Percentiles rank a stretch among this genome's conserved stretches.
Conservation (phyloP, 1,140 invertebrate genomes). For the Zaprionus africanus region DNA sequence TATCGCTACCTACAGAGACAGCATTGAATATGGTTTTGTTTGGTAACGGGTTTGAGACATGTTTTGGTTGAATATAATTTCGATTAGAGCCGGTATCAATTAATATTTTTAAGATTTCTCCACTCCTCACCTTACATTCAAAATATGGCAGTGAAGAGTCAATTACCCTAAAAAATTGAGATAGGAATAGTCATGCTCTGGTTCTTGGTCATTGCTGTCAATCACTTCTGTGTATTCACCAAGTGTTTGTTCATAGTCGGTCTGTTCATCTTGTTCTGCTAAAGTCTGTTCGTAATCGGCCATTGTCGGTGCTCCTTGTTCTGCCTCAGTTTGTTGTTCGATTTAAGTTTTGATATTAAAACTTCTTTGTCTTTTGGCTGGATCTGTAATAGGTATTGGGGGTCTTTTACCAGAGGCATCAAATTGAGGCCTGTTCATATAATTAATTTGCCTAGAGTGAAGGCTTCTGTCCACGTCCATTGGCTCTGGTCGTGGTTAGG, state of each 20-base stretch:
- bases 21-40: slow-evolving; percentile 27
- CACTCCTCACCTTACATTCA: too few relatives aligned
- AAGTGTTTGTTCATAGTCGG: background rate
- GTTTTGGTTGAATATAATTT: slow-evolving; percentile 25
- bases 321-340: slow-evolving; percentile 8
- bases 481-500: background rate
- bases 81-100: slow-evolving; percentile 25
- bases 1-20: slow-evolving; percentile 39
- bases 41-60: slow-evolving; percentile 1
- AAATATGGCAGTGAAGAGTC: slow-evolving; percentile 25
- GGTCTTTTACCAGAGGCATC: slow-evolving; percentile 4
- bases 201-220: slow-evolving; percentile 1
- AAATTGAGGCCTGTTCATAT: slow-evolving; percentile 13
- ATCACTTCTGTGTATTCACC: background rate
- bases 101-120: too few relatives aligned
- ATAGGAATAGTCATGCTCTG: slow-evolving; percentile 2
- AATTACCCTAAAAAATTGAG: slow-evolving; percentile 25
- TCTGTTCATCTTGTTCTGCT: background rate
- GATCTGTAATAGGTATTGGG: slow-evolving; percentile 5
- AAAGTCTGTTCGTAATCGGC: background rate
- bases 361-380: slow-evolving; percentile 3
- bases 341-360: slow-evolving; percentile 15
- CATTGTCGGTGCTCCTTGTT: background rate
- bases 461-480: background rate
- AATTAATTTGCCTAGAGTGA: slow-evolving; percentile 15